Base-by-base conservation (phyloP, 2,888 invertebrate species). In the Agapostemon virescens region DNA sequence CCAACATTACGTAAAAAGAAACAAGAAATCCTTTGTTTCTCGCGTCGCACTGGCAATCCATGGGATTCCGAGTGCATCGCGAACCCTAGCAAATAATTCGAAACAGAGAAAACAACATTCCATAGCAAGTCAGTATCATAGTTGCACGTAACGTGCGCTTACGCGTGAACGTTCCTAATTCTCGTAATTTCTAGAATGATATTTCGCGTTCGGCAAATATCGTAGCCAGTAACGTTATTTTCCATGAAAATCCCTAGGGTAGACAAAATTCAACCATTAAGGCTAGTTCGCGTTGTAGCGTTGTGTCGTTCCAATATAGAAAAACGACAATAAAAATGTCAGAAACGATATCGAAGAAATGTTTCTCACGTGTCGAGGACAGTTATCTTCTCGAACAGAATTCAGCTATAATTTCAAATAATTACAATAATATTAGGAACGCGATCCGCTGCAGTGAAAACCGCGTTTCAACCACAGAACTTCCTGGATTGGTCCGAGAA, bases 1-100 rank as follows among this genome's bases (percentile, higher is more conserved):
- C 30, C 69, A 73, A 73, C 70, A 82, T 82, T 83, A 82, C 73
- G 66, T 82, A 75, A 83, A 82, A 64, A 55, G 69, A 64, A 63
- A 63, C 30, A 30, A 30, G 58, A 58, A 77, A n/a, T 42, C 15
- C 36, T 20, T 33, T 30, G 64, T 64, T 45, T 64, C 40, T 52
- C 63, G 20, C 17, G 69, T 33, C 45, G 0, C 26, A 23, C 2
- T 49, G 4, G 40, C 7, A 30, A 45, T 15, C 17, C 6, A 26
- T 11, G 23, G 7, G 23, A 33, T 15, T 5, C 9, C 15, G 3
- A 15, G 7, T 4, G 4, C 11, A 40, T 52, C 13, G 20, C 0
- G 20, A 30, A 36, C 0, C 23, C 15, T 38, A 23, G 15, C 40
- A 40, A 40, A 40, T 15, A 15, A 15, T 40, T 40, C 0, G 4